Percentiles rank a stretch among this genome's conserved stretches.
phyloP scores from a whole-genome alignment of 2,113 vertebrate genomes.

The Helogale parvula region DNA sequence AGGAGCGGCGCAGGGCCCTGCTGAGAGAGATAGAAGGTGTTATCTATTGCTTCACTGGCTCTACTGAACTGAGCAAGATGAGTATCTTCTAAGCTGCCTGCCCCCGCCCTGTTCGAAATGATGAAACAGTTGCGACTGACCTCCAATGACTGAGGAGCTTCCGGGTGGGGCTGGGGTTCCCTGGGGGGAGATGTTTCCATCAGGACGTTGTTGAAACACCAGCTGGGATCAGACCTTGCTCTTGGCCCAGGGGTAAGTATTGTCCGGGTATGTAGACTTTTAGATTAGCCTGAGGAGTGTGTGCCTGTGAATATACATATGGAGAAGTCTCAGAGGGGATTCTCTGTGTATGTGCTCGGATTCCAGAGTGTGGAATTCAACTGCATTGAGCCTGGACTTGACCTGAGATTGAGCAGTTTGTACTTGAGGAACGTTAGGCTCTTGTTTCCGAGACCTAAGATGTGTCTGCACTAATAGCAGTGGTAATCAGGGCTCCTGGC shows the following conservation, averaged over 20 bases:
- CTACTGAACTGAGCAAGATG: constrained; percentile 53
- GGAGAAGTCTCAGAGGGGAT: neutral
- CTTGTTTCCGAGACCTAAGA: neutral
- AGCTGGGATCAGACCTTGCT: neutral
- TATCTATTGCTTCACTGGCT: constrained; percentile 77
- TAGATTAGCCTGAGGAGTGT: neutral
- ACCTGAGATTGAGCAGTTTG: neutral
- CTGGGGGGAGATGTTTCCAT: neutral
- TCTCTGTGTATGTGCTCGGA: neutral
- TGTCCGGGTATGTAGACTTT: neutral
- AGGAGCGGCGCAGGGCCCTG: neutral
- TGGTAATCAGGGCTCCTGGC: neutral
- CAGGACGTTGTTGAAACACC: neutral
- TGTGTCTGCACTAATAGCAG: neutral
- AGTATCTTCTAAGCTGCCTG: constrained; percentile 68
- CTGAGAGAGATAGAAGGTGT: constrained; percentile 48
- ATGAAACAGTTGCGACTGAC: constrained; percentile 60
- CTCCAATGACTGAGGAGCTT: constrained; percentile 48
- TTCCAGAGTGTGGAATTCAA: neutral
- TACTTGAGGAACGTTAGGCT: neutral
- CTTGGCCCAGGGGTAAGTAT: constrained; percentile 42
- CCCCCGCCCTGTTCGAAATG: constrained; percentile 57
- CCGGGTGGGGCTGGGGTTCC: neutral
- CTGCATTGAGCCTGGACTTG: neutral
- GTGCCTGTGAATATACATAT: neutral